These are phyloP conservation scores for Atta texana DNA, from an alignment of 1,140 invertebrate genomes.

Conservation along the genomic window DNA sequence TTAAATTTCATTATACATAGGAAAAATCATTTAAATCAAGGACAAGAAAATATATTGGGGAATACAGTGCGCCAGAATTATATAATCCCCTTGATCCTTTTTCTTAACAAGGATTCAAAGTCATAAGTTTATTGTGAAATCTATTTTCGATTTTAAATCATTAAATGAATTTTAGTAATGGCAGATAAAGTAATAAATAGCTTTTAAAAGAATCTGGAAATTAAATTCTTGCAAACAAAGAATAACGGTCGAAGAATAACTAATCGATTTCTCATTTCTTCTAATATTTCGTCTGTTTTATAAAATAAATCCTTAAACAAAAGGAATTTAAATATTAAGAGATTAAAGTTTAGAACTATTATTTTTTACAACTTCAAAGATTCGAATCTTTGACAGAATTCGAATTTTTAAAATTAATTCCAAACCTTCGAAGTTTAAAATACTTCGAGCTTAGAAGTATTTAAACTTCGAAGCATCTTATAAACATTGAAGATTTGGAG, in stretches of 20 bases:
- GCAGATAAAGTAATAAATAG: background rate
- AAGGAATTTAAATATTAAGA: background rate
- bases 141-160: background rate
- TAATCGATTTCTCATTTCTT: background rate
- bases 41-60: background rate
- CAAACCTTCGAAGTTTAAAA: too few species aligned
- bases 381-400: too few species aligned
- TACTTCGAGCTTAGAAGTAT: too few species aligned
- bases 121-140: background rate
- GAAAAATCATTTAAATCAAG: background rate
- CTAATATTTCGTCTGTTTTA: background rate
- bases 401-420: too few species aligned
- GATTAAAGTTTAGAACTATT: background rate
- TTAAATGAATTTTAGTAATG: background rate
- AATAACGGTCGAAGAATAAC: background rate
- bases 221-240: background rate
- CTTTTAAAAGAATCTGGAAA: background rate
- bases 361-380: too few species aligned
- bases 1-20: background rate
- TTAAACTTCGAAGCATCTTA: too few species aligned
- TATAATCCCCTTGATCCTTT: constrained; percentile 1
- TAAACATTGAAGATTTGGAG: too few species aligned
- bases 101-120: background rate
- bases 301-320: background rate
- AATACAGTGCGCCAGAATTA: constrained; percentile 11